Conservation (phyloP, 2,888 invertebrate genomes). For the Dynastes hyllus region DNA sequence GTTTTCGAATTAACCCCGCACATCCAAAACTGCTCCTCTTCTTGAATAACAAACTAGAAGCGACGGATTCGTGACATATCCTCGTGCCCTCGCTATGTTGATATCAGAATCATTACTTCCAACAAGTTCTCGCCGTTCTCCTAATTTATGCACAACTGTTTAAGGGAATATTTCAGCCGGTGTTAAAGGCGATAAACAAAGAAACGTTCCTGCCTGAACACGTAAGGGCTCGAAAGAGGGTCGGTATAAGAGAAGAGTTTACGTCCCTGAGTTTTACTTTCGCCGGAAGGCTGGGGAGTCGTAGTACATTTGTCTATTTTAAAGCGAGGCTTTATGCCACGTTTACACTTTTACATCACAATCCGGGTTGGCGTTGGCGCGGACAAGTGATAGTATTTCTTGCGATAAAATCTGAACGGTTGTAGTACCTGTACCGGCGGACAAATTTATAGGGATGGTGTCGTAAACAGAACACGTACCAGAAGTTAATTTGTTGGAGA, state of each 20-base stretch:
- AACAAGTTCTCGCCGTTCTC: constrained; percentile 29
- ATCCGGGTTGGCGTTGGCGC: constrained; percentile 29
- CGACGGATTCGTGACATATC: constrained; percentile 24
- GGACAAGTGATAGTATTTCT: constrained; percentile 46
- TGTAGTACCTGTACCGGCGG: constrained; percentile 25
- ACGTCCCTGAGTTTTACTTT: not conserved
- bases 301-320: constrained; percentile 24
- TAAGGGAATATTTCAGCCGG: constrained; percentile 36
- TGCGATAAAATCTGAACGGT: constrained; percentile 50
- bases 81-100: not conserved
- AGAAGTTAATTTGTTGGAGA: constrained; percentile 45
- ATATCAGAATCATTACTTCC: constrained; percentile 30
- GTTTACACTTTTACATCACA: constrained; percentile 41
- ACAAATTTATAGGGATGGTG: constrained; percentile 50
- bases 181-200: not conserved
- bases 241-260: not conserved
- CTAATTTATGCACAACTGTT: constrained; percentile 44
- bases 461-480: constrained; percentile 53
- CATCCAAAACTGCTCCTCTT: not conserved
- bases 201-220: not conserved
- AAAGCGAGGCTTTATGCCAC: constrained; percentile 29
- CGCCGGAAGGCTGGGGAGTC: not conserved
- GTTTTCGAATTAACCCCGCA: not conserved
- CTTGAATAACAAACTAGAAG: not conserved
- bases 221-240: not conserved